Base-by-base conservation (phyloP, 2,797 vertebrate species). In the Lepus oiostolus region DNA sequence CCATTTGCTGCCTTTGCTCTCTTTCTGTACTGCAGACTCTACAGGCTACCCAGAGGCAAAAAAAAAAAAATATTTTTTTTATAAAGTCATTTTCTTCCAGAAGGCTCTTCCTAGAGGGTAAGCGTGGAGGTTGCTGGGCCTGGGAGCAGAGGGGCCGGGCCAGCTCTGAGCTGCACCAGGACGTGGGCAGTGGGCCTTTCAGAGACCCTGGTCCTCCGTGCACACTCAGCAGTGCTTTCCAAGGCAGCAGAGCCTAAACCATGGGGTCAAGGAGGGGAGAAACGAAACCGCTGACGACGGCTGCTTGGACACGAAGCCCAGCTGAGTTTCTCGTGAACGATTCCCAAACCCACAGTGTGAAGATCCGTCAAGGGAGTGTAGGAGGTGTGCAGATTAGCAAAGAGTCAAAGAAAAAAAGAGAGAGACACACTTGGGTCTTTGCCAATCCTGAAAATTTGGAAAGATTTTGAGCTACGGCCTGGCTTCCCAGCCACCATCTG, bases 51-150 rank as follows among this genome's bases (percentile, higher is more conserved):
- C 54, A 17, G 54, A 58, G 42, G 42, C 42, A 42, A 68, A 28
- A 79, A 65, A 35, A 30, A 50, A 77, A 38, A 38, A 42, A 42
- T 8, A 88, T 32, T 35, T 35, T 35, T 35, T 35, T 35, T 35
- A 4, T 35, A 35, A 54, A 63, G 71, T 24, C 89, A 21, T 92
- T 97, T 96, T 84, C 71, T 91, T 96, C 95, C 90, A 92, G 90
- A 76, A 93, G 91, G 62, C 79, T 94, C 96, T 95, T 79, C n/a
- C 35, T 86, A 96, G 42, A 93, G 79, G 42, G 62, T 81, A 94
- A 95, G 97, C 74, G 72, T 95, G 35, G 97, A 97, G 97, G 95
- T 96, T 74, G 96, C 14, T n/a, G 79, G 82, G 52, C 76, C 85
- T 63, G 0, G 16, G 70, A 93, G 82, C 60, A 24, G 16, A 13